Evolutionary conservation across 1,140 invertebrate species (phyloP), one percentile per base, ranked within the genome.

Genomic region (Drusus annulatus): DNA sequence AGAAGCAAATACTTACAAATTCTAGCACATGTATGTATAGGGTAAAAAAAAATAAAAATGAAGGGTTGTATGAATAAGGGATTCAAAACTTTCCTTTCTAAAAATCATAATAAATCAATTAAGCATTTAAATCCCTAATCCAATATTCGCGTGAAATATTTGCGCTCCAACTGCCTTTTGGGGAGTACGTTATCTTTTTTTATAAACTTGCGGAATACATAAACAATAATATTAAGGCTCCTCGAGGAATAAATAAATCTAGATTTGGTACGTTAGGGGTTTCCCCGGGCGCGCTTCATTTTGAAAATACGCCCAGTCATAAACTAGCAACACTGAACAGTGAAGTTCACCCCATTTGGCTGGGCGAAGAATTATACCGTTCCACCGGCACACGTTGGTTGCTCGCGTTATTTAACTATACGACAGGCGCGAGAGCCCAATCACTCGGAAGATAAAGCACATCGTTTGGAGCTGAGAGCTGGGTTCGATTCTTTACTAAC

Each of bases 211-310:
- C 68, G 50, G 45, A 71, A 71, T 71, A 71, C 68, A 71, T 71
- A 71, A 71, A 71, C 68, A 71, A 71, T 71, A 71, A 71, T 71
- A 71, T 71, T 71, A 71, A 21, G 45, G 68, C 50, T 71, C 68
- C 68, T 71, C 68, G 45, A 71, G 68, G 68, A 71, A 71, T 71
- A 71, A 71, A 71, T 71, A 71, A 71, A 71, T 71, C 68, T 71
- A 71, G 68, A 71, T 71, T 71, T 71, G 68, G 68, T 45, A 68
- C 68, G 68, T 71, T 71, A 52, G 68, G 36, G 68, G 68, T 71
- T 69, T 51, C 68, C 19, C 45, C 10, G 21, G 17, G 68, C 45
- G 68, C 51, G 52, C 68, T 71, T 71, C 68, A 71, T 71, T 71
- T 71, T 52, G 68, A 25, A 71, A 71, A 69, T 69, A 71, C 68